phyloP scores from a whole-genome alignment of 2,888 invertebrate species.

The Oxycera nigricornis region DNA sequence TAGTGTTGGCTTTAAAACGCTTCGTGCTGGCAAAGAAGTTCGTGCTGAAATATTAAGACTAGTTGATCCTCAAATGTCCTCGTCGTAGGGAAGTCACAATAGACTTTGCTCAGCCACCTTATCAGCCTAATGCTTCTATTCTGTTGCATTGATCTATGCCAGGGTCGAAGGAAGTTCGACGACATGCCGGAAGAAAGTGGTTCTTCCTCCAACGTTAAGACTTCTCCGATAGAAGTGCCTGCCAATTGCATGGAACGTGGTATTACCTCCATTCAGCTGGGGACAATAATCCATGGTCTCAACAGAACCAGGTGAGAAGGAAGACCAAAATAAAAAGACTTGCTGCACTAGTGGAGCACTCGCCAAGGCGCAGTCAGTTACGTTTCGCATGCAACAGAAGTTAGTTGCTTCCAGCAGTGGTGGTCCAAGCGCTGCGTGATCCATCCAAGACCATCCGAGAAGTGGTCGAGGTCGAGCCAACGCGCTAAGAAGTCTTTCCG shows the following conservation, averaged over 20 bases:
- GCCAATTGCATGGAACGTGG: conserved; percentile 14
- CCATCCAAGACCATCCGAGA: background rate
- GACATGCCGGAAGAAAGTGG: conserved; percentile 27
- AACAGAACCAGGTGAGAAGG: conserved; percentile 17
- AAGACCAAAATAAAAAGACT: conserved; percentile 10
- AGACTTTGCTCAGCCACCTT: no score
- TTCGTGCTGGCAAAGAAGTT: no score
- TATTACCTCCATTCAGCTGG: background rate
- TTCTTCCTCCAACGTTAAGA: conserved; percentile 1
- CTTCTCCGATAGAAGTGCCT: conserved; percentile 8
- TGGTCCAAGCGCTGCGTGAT: background rate
- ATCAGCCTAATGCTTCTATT: no score
- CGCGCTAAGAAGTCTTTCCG: conserved; percentile 15
- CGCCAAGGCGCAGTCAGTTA: conserved; percentile 4
- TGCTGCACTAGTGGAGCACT: background rate
- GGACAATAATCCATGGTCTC: conserved; percentile 7
- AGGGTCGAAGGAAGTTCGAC: background rate
- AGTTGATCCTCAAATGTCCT: no score
- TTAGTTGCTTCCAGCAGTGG: background rate
- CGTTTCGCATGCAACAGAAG: conserved; percentile 16
- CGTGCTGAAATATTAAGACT: no score
- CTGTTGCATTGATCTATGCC: background rate
- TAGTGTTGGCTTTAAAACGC: no score
- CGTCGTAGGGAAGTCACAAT: no score
- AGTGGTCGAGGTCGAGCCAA: background rate